These are phyloP conservation scores for Dioctria linearis DNA, from an alignment of 2,888 invertebrate species.

Conservation along the genomic window DNA sequence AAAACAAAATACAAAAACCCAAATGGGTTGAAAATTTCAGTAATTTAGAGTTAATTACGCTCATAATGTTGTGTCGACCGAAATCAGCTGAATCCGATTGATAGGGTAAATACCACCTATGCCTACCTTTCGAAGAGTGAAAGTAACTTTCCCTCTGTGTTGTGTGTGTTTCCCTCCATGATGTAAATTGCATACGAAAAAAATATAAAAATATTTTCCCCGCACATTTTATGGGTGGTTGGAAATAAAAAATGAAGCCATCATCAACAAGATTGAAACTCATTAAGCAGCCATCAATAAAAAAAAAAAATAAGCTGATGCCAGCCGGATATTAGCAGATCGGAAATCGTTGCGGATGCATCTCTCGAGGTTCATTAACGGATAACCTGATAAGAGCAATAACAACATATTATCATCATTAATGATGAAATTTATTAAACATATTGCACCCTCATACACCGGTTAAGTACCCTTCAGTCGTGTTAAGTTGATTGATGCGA, in stretches of 20 bases:
- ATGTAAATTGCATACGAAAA: too few relatives aligned
- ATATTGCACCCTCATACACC: slow-evolving; percentile 7
- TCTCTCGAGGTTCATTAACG: neutral
- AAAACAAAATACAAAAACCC: too few relatives aligned
- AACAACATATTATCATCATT: slow-evolving; percentile 11
- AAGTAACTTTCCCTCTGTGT: too few relatives aligned
- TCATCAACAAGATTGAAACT: slow-evolving; percentile 31
- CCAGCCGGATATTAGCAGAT: slow-evolving; percentile 42
- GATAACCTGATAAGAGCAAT: slow-evolving; percentile 28
- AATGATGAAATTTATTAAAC: slow-evolving; percentile 43
- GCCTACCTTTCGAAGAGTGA: too few relatives aligned
- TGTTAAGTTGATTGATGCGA: slow-evolving; percentile 34
- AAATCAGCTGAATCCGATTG: too few relatives aligned
- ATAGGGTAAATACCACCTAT: too few relatives aligned
- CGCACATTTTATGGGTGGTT: neutral
- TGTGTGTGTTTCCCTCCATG: too few relatives aligned
- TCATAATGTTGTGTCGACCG: too few relatives aligned
- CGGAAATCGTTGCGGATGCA: slow-evolving; percentile 36
- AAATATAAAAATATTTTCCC: slow-evolving; percentile 16
- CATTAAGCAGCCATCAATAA: slow-evolving; percentile 44
- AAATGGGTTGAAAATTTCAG: too few relatives aligned
- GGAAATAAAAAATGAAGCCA: slow-evolving; percentile 10
- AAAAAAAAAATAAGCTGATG: neutral
- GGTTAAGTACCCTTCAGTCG: neutral
- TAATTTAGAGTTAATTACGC: too few relatives aligned